Evolutionary conservation across 2,797 vertebrate genomes (phyloP), one percentile per base, ranked within the genome.

Genomic region (Sebastes cheni): DNA sequence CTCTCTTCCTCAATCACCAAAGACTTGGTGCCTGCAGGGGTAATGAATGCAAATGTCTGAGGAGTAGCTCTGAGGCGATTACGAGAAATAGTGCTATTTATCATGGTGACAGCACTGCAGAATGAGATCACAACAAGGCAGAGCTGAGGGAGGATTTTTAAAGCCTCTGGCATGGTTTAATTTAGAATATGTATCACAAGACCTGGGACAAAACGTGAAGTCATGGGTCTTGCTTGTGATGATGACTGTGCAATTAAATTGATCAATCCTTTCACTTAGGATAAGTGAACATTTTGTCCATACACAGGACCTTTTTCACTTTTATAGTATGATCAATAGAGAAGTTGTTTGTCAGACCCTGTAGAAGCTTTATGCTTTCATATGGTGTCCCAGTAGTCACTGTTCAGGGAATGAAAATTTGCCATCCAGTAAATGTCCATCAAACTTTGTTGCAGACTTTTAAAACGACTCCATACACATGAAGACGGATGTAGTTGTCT

Each of bases 41-140:
- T 88, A 88, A 93, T 90, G 79, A 83, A 90, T 92, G 86, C 82
- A 86, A 81, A 88, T 83, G 81, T 91, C 82, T 88, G 79, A 84
- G 67, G 68, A 85, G 80, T 83, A 89, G 75, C 82, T 81, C 66
- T 67, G 82, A 77, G 77, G 76, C 34, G 54, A 77, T 88, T 70
- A 82, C 56, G 64, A 84, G 66, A 87, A 89, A 84, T 81, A 60
- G 74, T 79, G 60, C 86, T 72, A 85, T 93, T 84, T 69, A 39
- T 93, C 91, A 89, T n/a, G 75, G 77, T 58, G 66, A 85, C 67
- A 84, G 79, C 72, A 36, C 67, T 42, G 71, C 82, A 75, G 86
- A 82, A 84, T 90, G 61, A 90, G 89, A 91, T 93, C 80, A 85
- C 83, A 82, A 55, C 76, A 77, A 61, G 64, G 22, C 60, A 18